Evolutionary conservation across 2,888 invertebrate species (phyloP), one percentile per base, ranked within the genome.

Genomic region (Xestia rhomboidea): DNA sequence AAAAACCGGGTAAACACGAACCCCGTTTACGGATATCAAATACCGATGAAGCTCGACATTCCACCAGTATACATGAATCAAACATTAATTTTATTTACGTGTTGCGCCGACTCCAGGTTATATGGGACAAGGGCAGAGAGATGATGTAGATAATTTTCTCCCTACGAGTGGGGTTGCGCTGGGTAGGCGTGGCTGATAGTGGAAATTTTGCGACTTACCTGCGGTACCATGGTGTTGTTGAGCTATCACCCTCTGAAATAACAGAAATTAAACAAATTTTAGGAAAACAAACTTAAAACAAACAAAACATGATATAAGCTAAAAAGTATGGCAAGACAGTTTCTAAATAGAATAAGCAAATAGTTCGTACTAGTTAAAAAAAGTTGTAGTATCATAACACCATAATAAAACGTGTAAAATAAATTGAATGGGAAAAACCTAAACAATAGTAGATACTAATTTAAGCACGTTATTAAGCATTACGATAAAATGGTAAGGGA

Each of bases 241-340:
- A 84, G 97, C 97, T 87, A 97, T 97, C 91, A 97, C 97, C 95
- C 97, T 98, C 98, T 98, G 97, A 83, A 97, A 97, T 79, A 94
- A 93, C 92, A 91, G 91, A 91, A 90, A 89, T 88, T 77, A 91
- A 91, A 89, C 84, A 88, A 87, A 82, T 79, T 89, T 85, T 86
- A 67, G 82, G 85, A 89, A 82, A 87, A 89, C 82, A 86, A 88
- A 86, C 30, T 78, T 67, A 77, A 81, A 79, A 77, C 27, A 18
- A 60, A 60, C 15, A 66, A 79, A 76, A 71, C 67, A 46, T 30
- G 64, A 64, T 18, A 51, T 66, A 79, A 64, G 41, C 79, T 71
- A 63, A 69, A 74, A 76, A 73, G 18, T 79, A 73, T 34, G 15
- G 13, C 44, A 73, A 64, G 24, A 21, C 18, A 8, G 27, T 57